phyloP scores from a whole-genome alignment of 1,140 invertebrate genomes.

The Delia radicum region DNA sequence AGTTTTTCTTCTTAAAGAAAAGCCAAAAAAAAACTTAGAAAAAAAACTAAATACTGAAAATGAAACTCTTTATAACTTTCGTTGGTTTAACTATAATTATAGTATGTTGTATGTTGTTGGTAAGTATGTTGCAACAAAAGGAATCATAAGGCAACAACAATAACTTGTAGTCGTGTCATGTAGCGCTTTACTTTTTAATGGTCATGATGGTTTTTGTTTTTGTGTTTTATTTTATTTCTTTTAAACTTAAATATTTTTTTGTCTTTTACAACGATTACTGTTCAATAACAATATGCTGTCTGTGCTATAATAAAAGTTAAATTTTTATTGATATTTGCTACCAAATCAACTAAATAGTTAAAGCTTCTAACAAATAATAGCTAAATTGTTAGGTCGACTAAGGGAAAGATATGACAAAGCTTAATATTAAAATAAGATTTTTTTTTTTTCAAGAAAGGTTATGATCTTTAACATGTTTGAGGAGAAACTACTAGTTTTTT shows the following conservation, averaged over 20 bases:
- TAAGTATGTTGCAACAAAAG: not conserved
- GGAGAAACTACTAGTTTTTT: no score
- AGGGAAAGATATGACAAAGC: not conserved
- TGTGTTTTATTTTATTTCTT: not conserved
- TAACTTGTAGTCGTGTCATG: conserved; percentile 23
- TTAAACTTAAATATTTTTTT: not conserved
- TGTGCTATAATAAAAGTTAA: conserved; percentile 11
- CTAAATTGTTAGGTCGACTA: no score
- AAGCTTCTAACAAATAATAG: conserved; percentile 12
- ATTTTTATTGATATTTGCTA: conserved; percentile 24
- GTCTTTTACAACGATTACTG: not conserved
- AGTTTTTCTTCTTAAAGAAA: not conserved
- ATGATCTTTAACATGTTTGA: conserved; percentile 10
- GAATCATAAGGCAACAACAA: not conserved
- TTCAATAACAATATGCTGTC: conserved; percentile 5
- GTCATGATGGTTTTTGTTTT: not conserved
- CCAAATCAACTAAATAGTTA: conserved; percentile 13
- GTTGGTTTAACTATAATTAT: conserved; percentile 8
- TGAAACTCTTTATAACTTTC: conserved; percentile 7
- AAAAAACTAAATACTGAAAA: not conserved
- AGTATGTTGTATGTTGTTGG: not conserved
- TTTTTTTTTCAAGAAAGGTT: not conserved
- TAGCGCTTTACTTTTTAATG: conserved; percentile 22
- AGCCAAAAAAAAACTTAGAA: not conserved
- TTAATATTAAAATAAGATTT: not conserved